Conservation (phyloP, 2,888 invertebrate species). For the Mythimna lalbum region DNA sequence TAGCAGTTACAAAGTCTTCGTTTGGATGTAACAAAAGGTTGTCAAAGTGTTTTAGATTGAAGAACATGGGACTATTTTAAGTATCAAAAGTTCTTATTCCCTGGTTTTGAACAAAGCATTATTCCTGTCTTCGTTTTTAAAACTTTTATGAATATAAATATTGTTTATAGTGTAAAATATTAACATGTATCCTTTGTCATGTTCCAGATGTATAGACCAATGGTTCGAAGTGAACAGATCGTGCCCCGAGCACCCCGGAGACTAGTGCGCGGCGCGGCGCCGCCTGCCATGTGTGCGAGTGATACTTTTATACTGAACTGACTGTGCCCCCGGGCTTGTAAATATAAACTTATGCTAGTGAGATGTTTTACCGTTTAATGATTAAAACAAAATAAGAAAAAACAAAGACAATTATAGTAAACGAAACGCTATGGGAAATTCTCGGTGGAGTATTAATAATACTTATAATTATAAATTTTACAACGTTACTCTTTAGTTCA, state of each 20-base stretch:
- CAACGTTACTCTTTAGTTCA: conserved; percentile 80
- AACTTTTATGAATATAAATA: neutral
- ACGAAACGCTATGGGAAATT: conserved; percentile 78
- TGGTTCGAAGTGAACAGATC: conserved; percentile 99
- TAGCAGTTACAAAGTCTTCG: neutral
- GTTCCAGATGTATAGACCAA: conserved; percentile 98
- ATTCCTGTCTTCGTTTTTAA: neutral
- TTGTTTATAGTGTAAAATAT: neutral
- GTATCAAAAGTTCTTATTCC: neutral
- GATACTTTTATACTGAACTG: conserved; percentile 88
- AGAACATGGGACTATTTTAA: too few species aligned
- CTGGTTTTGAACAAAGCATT: neutral
- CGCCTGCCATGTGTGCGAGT: conserved; percentile 83
- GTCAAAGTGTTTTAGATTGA: neutral
- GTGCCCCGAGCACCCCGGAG: conserved; percentile 99
- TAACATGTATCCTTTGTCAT: conserved; percentile 52
- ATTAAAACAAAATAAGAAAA: conserved; percentile 78
- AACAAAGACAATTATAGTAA: conserved; percentile 85
- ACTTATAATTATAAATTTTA: conserved; percentile 81
- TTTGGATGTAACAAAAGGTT: neutral
- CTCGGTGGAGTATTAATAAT: conserved; percentile 83
- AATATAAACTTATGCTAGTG: conserved; percentile 87
- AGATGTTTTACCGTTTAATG: conserved; percentile 88
- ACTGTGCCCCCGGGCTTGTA: conserved; percentile 85
- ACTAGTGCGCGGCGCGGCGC: conserved; percentile 92